These are phyloP conservation scores for Aptenodytes forsteri DNA, from an alignment of 2,113 vertebrate genomes.

Conservation along the genomic window DNA sequence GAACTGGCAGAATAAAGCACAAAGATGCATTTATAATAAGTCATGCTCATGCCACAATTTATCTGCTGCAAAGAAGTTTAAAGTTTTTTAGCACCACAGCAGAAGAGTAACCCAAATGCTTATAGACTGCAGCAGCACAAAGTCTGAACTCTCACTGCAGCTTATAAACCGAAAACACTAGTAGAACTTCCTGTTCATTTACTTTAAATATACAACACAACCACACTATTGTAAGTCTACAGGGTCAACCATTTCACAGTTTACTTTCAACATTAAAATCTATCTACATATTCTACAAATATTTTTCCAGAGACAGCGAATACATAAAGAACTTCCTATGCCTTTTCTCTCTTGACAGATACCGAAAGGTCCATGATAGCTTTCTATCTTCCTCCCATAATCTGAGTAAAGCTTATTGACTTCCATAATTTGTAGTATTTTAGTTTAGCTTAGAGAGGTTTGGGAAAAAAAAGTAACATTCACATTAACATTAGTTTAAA, in stretches of 20 bases:
- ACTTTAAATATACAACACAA: slow-evolving; percentile 15
- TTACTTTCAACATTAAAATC: slow-evolving; percentile 2
- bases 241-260: slow-evolving; percentile 10
- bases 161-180: slow-evolving; percentile 3
- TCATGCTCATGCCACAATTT: background rate
- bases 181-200: slow-evolving; percentile 33
- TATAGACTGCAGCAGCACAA: background rate
- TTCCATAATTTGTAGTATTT: background rate
- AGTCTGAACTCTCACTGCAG: background rate
- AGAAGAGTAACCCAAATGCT: background rate
- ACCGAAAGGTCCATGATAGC: fast-evolving
- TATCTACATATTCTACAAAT: background rate
- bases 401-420: background rate
- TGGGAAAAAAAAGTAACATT: background rate
- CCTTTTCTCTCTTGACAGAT: background rate
- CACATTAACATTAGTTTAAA: background rate
- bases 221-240: background rate
- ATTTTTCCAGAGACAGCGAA: background rate
- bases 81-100: background rate
- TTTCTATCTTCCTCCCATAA: background rate
- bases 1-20: slow-evolving; percentile 26
- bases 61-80: background rate
- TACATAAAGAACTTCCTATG: background rate
- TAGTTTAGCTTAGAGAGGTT: background rate
- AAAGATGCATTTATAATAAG: background rate